Conservation (phyloP, 1,140 invertebrate genomes). For the Drosophila repleta region DNA sequence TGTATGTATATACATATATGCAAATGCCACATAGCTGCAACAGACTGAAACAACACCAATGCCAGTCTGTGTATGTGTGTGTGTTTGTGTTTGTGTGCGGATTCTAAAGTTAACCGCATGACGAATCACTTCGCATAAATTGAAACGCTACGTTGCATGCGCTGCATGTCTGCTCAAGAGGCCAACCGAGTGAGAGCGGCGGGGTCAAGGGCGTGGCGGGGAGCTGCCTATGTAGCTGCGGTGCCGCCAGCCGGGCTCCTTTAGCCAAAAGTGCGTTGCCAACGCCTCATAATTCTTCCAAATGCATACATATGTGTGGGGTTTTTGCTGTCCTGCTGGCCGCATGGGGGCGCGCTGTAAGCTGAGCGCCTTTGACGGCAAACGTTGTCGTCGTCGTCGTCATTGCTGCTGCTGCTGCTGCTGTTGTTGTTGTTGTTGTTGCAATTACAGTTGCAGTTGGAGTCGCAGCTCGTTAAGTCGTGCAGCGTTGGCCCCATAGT, state of each 20-base stretch:
- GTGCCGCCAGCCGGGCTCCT: constrained; percentile 60
- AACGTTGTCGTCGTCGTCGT: constrained; percentile 9
- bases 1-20: constrained; percentile 49
- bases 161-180: constrained; percentile 59
- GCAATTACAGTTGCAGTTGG: constrained; percentile 36
- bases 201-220: background rate
- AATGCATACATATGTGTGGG: constrained; percentile 73
- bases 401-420: too few relatives aligned
- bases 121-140: constrained; percentile 82
- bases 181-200: constrained; percentile 8
- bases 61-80: background rate
- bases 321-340: constrained; percentile 36
- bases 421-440: constrained; percentile 10
- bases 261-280: constrained; percentile 72
- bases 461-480: constrained; percentile 77
- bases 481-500: constrained; percentile 28
- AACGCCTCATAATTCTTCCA: constrained; percentile 76
- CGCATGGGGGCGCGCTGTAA: constrained; percentile 33
- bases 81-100: constrained; percentile 36
- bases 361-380: constrained; percentile 60
- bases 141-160: constrained; percentile 79
- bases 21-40: constrained; percentile 56
- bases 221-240: constrained; percentile 8
- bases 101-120: constrained; percentile 82
- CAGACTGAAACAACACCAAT: constrained; percentile 48